Conservation (phyloP, 2,888 invertebrate species). For the Sepioteuthis lessoniana region DNA sequence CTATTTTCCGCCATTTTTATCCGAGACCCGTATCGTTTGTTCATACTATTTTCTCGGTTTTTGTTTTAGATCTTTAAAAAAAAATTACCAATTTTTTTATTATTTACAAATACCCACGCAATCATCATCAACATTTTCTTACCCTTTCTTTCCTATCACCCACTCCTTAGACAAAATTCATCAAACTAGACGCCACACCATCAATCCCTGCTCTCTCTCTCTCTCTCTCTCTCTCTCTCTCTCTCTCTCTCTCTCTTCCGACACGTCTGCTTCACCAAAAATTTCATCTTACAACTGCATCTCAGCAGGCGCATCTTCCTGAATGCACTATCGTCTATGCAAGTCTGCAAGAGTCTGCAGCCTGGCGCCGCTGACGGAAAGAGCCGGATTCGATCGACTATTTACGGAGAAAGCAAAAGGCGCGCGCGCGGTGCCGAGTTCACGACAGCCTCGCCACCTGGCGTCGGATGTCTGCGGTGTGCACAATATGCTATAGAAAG, state of each 20-base stretch:
- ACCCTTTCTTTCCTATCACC: not conserved
- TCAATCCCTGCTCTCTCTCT: not conserved
- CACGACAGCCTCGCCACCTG: conserved; percentile 11
- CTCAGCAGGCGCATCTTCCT: not conserved
- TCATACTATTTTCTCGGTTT: not conserved
- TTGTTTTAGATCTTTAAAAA: not conserved
- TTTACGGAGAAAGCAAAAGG: not conserved
- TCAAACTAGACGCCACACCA: not conserved
- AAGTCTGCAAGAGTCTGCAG: not conserved
- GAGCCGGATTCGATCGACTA: conserved; percentile 4
- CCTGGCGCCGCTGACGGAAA: conserved; percentile 8
- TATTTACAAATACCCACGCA: not conserved
- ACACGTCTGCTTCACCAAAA: not conserved
- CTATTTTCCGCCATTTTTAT: not conserved
- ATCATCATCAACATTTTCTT: not conserved
- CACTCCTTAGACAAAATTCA: not conserved
- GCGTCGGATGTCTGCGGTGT: conserved; percentile 33
- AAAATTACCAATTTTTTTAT: not conserved
- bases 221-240: too few species aligned
- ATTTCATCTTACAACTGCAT: not conserved
- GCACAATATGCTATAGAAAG: conserved; percentile 33
- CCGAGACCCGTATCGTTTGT: not conserved
- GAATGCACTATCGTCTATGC: not conserved
- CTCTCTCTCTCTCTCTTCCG: not conserved
- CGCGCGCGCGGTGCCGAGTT: conserved; percentile 7